These are phyloP conservation scores for Paratilapia polleni DNA, from an alignment of 2,113 vertebrate species.

Conservation along the genomic window DNA sequence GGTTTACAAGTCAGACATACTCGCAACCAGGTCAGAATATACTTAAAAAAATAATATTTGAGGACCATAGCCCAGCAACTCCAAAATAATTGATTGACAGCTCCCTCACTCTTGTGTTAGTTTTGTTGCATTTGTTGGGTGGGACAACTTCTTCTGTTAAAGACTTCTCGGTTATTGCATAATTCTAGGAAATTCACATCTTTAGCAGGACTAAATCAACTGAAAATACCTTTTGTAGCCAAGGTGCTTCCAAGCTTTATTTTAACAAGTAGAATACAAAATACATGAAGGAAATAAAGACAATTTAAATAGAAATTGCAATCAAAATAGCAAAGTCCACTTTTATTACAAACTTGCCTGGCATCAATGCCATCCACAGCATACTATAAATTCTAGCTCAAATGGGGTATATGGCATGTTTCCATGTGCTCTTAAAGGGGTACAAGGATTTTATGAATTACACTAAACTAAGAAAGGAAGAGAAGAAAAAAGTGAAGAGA, in stretches of 20 bases:
- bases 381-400: neutral
- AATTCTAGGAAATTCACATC: neutral
- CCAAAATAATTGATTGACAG: neutral
- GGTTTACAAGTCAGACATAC: neutral
- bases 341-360: neutral
- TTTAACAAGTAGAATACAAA: neutral
- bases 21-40: neutral
- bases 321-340: neutral
- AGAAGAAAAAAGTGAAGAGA: neutral
- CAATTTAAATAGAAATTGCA: neutral
- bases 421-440: neutral
- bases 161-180: neutral
- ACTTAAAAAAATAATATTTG: neutral
- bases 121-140: neutral
- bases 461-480: neutral
- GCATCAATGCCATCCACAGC: too few species aligned
- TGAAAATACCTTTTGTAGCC: neutral
- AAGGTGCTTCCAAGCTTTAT: neutral
- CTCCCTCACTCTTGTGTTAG: neutral
- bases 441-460: neutral
- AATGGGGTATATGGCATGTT: neutral
- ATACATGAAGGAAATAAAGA: neutral
- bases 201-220: neutral
- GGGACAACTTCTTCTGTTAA: neutral
- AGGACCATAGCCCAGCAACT: neutral